Evolutionary conservation across 2,888 invertebrate species (phyloP).

Genomic region (Plebejus argus): DNA sequence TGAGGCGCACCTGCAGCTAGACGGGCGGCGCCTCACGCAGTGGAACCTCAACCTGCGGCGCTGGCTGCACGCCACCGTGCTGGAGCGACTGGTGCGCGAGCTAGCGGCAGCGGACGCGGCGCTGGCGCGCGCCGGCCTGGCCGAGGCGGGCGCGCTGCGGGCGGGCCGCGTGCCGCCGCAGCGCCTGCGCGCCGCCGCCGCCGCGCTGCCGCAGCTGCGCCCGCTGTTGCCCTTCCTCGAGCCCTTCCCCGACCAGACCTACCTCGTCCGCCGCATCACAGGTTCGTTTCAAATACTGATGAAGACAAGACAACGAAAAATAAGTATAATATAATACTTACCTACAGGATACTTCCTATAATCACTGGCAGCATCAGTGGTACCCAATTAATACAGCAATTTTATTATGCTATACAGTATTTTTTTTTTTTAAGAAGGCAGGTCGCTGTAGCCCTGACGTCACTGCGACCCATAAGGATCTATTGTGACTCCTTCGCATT

Average conservation of each 20-base stretch:
- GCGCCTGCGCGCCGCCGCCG: slow-evolving; percentile 79
- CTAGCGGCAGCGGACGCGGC: slow-evolving; percentile 86
- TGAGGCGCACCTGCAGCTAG: slow-evolving; percentile 83
- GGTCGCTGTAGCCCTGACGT: too few relatives aligned
- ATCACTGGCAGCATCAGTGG: too few relatives aligned
- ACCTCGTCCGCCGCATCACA: slow-evolving; percentile 88
- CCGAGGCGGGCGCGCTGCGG: slow-evolving; percentile 71
- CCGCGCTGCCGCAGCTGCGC: slow-evolving; percentile 49
- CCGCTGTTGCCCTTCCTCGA: slow-evolving; percentile 85
- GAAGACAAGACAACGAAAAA: too few relatives aligned
- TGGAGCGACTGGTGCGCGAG: slow-evolving; percentile 87
- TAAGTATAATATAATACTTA: too few relatives aligned
- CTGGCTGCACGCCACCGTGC: slow-evolving; percentile 94
- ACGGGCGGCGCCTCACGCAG: slow-evolving; percentile 85
- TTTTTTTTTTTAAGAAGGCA: too few relatives aligned
- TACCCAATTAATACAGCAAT: too few relatives aligned
- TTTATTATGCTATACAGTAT: too few relatives aligned
- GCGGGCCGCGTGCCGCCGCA: slow-evolving; percentile 54
- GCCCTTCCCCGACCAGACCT: slow-evolving; percentile 91
- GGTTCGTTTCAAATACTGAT: slow-evolving; percentile 48
- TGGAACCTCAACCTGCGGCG: slow-evolving; percentile 88
- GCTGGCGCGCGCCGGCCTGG: slow-evolving; percentile 85
- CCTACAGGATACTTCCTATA: too few relatives aligned
- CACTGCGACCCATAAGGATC: too few relatives aligned
- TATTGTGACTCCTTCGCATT: too few relatives aligned